Evolutionary conservation across 2,797 vertebrate genomes (phyloP), one percentile per base, ranked within the genome.

Genomic region (Sus cebifrons): DNA sequence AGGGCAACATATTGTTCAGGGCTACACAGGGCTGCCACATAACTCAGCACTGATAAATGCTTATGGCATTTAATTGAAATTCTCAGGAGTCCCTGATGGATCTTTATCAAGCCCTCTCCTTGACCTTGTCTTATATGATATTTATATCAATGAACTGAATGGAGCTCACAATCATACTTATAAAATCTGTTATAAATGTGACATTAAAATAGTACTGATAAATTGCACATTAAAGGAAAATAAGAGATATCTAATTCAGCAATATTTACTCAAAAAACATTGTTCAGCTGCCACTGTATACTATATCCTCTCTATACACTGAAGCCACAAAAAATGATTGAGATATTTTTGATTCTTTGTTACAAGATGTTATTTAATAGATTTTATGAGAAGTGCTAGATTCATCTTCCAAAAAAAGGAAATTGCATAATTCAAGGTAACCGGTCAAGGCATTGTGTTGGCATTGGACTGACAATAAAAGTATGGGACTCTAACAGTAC

Each of bases 41-140:
- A 94, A 92, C 64, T 96, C 86, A 96, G 78, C 78, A 79, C 40
- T 94, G 97, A 97, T 88, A 97, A 97, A 97, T 96, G 86, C 32
- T 92, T 89, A 40, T 83, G 32, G 74, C 85, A 92, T 86, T 95
- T 98, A 96, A 97, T 40, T 97, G 87, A 96, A 97, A 79, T 89
- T 54, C 49, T 70, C 13, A 2, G 60, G 82, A 97, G 60, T 49
- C 49, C 20, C 85, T 97, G 92, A 96, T 94, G 71, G 40, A 95
- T 68, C 95, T 58, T 20, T 79, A 96, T 86, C 70, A 89, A 89
- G 86, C 20, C 56, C 70, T 96, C 86, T 79, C 95, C 90, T 94
- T 97, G 96, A 97, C 87, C 56, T 96, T 96, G 58, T 92, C 92
- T 95, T 79, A 36, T 82, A 29, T 77, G 88, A 82, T 96, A 94